phyloP scores from a whole-genome alignment of 1,140 invertebrate species.

The Micrasema minimum region DNA sequence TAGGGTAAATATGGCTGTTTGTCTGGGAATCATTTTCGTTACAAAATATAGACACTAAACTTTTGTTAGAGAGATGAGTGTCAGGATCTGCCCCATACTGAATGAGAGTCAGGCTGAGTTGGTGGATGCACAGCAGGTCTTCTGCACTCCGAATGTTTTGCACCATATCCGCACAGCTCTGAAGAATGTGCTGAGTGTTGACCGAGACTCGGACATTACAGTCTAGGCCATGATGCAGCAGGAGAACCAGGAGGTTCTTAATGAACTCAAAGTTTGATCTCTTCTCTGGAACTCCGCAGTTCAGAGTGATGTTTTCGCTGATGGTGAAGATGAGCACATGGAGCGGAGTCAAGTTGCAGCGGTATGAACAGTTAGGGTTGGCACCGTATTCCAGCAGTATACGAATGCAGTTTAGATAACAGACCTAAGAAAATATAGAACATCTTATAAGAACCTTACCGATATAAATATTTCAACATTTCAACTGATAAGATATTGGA shows the following conservation, averaged over 20 bases:
- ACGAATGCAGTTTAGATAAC: slow-evolving; percentile 78
- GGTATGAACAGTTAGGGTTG: slow-evolving; percentile 78
- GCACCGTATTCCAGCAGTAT: slow-evolving; percentile 76
- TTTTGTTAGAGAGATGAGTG: slow-evolving; percentile 61
- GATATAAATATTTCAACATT: too few relatives aligned
- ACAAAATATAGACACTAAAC: slow-evolving; percentile 49
- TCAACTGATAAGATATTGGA: too few relatives aligned
- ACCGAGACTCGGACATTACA: slow-evolving; percentile 69
- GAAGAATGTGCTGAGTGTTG: slow-evolving; percentile 74
- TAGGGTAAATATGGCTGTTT: slow-evolving; percentile 40
- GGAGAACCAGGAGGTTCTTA: slow-evolving; percentile 73
- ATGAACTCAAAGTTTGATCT: slow-evolving; percentile 74
- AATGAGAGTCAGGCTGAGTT: slow-evolving; percentile 74
- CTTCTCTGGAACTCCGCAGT: slow-evolving; percentile 70
- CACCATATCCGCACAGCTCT: slow-evolving; percentile 77
- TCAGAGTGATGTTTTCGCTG: slow-evolving; percentile 78
- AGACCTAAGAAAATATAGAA: slow-evolving; percentile 71
- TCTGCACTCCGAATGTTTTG: slow-evolving; percentile 72
- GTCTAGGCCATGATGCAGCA: slow-evolving; percentile 77
- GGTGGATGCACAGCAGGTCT: slow-evolving; percentile 76
- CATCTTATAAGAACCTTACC: too few relatives aligned
- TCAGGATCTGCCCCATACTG: slow-evolving; percentile 76
- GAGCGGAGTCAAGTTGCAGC: slow-evolving; percentile 76
- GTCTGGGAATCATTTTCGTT: slow-evolving; percentile 47
- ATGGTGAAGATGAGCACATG: slow-evolving; percentile 80